Evolutionary conservation across 2,888 invertebrate species (phyloP), one percentile per base, ranked within the genome.

Genomic region (Cartodere bifasciata): DNA sequence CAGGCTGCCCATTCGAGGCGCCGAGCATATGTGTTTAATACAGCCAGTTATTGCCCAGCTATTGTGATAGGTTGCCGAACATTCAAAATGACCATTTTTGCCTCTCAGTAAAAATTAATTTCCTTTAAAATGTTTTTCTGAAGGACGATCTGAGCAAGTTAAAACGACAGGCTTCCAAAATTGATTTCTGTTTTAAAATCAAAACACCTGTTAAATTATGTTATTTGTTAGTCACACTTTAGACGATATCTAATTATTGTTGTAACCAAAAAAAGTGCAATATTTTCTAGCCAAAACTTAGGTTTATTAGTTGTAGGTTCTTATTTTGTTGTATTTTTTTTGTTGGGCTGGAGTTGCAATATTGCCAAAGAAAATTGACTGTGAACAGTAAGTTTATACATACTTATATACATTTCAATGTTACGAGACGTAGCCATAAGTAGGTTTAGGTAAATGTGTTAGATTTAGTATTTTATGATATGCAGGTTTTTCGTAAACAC

Each of bases 21-120:
- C 92, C 13, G 92, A 92, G 58, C 92, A 94, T 62, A 92, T 95
- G 83, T 86, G 88, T 56, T 73, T 95, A 40, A 72, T 88, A 42
- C 84, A 90, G 58, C 94, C 94, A 28, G 77, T 94, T 38, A 83
- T 84, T 50, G 86, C 81, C 48, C 86, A 86, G 59, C 68, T 90
- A 43, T 69, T 76, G 61, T 74, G 59, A 60, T 60, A 56, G 53
- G 43, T 30, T 24, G n/a, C n/a, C n/a, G n/a, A n/a, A n/a, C n/a
- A n/a, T n/a, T n/a, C n/a, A n/a, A n/a, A n/a, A n/a, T n/a, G n/a
- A n/a, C n/a, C n/a, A n/a, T n/a, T n/a, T n/a, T n/a, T n/a, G n/a
- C n/a, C n/a, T n/a, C n/a, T n/a, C n/a, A n/a, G n/a, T n/a, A n/a
- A n/a, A n/a, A n/a, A n/a, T n/a, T n/a, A n/a, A n/a, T n/a, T 20